Evolutionary conservation across 2,113 vertebrate genomes (phyloP).

Genomic region (Rynchops niger): DNA sequence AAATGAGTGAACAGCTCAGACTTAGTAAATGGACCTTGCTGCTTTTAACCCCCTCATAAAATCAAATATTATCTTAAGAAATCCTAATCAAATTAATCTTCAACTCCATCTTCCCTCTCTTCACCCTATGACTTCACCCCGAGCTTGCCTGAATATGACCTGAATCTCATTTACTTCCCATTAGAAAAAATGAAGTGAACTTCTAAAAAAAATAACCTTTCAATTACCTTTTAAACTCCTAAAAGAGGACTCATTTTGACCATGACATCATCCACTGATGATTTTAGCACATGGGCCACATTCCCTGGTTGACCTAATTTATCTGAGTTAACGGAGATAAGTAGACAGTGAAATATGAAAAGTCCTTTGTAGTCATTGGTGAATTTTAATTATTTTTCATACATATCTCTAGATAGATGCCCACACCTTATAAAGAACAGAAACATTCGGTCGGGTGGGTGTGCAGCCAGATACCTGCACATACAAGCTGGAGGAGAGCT

Average conservation of each 20-base stretch:
- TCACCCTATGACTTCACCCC: slow-evolving; percentile 74
- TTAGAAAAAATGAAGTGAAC: slow-evolving; percentile 74
- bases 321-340: slow-evolving; percentile 67
- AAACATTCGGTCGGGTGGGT: background rate
- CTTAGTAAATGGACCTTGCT: slow-evolving; percentile 32
- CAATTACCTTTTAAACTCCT: slow-evolving; percentile 80
- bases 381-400: background rate
- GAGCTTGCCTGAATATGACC: slow-evolving; percentile 70
- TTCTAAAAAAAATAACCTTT: slow-evolving; percentile 76
- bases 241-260: slow-evolving; percentile 60
- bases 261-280: slow-evolving; percentile 77
- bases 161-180: slow-evolving; percentile 71
- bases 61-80: slow-evolving; percentile 84
- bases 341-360: slow-evolving; percentile 68
- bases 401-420: background rate
- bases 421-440: background rate
- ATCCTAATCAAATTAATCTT: slow-evolving; percentile 81
- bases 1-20: background rate
- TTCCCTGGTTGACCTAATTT: slow-evolving; percentile 50
- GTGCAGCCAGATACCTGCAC: background rate
- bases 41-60: slow-evolving; percentile 70
- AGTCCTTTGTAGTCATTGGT: background rate
- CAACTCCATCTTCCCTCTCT: slow-evolving; percentile 70
- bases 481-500: background rate
- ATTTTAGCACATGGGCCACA: slow-evolving; percentile 71